A percentile compares a stretch with the other conserved stretches of the same genome.
These are phyloP conservation scores for Empis livida DNA, from an alignment of 2,888 invertebrate genomes.

Conservation along the genomic window DNA sequence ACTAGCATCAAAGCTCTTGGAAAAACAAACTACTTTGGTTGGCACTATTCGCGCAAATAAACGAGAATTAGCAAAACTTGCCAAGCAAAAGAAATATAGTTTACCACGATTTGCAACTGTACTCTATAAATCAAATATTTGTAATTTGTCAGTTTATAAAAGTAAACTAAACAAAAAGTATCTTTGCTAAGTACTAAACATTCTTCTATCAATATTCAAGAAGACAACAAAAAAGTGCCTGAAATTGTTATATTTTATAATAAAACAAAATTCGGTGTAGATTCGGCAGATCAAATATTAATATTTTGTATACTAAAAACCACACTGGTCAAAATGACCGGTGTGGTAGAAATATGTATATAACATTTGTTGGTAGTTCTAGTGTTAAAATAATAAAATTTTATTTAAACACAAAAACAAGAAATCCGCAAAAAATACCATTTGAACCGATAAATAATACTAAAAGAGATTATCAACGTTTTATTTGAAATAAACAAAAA, in stretches of 20 bases:
- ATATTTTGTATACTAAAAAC: conserved; percentile 6
- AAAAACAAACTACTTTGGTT: conserved; percentile 5
- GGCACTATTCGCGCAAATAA: conserved; percentile 7
- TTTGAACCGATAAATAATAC: too few species aligned
- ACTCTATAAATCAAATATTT: conserved; percentile 6
- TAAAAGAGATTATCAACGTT: too few species aligned
- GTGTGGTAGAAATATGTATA: conserved; percentile 1
- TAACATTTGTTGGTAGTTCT: not conserved
- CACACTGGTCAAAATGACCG: not conserved
- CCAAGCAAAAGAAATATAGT: conserved; percentile 13
- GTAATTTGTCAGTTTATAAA: conserved; percentile 17
- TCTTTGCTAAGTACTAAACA: too few species aligned
- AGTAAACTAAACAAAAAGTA: conserved; percentile 17
- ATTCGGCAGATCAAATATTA: not conserved
- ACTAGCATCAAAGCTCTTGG: conserved; percentile 5
- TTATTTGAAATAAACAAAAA: too few species aligned
- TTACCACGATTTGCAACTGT: not conserved
- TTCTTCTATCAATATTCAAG: too few species aligned
- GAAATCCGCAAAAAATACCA: too few species aligned
- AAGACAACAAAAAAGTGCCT: too few species aligned
- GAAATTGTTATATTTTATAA: too few species aligned
- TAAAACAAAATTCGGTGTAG: too few species aligned
- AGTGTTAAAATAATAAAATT: too few species aligned
- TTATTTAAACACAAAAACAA: too few species aligned
- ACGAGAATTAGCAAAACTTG: conserved; percentile 13